phyloP scores from a whole-genome alignment of 1,140 invertebrate genomes.

The Bombus cullumanus region DNA sequence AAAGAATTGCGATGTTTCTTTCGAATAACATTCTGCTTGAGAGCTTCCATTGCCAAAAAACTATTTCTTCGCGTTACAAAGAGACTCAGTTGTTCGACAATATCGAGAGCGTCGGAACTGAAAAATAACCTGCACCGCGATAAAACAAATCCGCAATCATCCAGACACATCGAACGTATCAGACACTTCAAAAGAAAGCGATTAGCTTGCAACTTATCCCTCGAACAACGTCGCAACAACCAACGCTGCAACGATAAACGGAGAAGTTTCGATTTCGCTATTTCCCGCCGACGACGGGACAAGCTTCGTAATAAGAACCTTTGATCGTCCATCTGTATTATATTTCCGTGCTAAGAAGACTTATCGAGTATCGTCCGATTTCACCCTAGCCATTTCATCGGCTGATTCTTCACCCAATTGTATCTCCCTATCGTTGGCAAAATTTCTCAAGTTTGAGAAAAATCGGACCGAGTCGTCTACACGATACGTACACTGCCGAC shows the following conservation, averaged over 20 bases:
- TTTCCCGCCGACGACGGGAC: background rate
- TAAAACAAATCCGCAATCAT: background rate
- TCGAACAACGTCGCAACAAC: background rate
- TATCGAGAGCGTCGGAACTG: background rate
- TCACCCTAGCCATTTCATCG: background rate
- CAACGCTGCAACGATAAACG: background rate
- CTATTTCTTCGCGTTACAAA: background rate
- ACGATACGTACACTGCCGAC: too few relatives aligned
- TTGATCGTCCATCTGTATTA: background rate
- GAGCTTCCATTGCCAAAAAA: too few relatives aligned
- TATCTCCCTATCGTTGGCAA: too few relatives aligned
- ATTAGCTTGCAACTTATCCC: background rate
- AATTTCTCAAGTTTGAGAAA: too few relatives aligned
- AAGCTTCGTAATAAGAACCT: constrained; percentile 7
- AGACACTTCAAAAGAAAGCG: background rate
- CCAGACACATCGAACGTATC: background rate
- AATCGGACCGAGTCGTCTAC: too few relatives aligned
- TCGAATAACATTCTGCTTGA: too few relatives aligned
- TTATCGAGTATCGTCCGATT: background rate
- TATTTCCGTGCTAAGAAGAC: background rate
- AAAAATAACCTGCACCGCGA: background rate
- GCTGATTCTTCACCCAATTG: too few relatives aligned
- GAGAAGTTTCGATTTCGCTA: constrained; percentile 4
- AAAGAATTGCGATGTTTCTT: too few relatives aligned
- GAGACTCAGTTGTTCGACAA: background rate